A percentile compares a stretch with the other conserved stretches of the same genome.
Conservation (phyloP, 2,888 invertebrate genomes). For the Brenthis daphne region DNA sequence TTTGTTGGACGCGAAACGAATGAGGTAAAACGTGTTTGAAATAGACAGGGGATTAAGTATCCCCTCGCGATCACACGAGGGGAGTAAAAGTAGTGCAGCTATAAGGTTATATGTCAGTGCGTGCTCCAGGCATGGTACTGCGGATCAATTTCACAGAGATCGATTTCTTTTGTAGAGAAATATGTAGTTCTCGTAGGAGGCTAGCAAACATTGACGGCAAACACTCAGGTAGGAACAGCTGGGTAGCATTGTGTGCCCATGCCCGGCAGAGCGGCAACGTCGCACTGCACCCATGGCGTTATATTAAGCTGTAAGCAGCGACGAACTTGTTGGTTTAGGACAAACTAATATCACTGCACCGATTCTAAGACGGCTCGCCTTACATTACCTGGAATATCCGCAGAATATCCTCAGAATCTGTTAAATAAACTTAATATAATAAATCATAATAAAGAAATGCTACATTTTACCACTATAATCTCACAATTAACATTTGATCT, state of each 20-base stretch:
- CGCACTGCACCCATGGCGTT: slow-evolving; percentile 43
- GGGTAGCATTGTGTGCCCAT: slow-evolving; percentile 38
- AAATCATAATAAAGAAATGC: neutral
- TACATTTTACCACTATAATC: no score
- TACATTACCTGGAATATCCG: slow-evolving; percentile 14
- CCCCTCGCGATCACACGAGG: slow-evolving; percentile 62
- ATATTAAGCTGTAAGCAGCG: slow-evolving; percentile 36
- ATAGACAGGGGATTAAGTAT: slow-evolving; percentile 81
- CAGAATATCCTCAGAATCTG: slow-evolving; percentile 21
- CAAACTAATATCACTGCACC: slow-evolving; percentile 38
- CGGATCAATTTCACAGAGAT: slow-evolving; percentile 72
- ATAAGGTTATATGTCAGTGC: slow-evolving; percentile 49
- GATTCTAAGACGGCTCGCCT: slow-evolving; percentile 25
- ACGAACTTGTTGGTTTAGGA: slow-evolving; percentile 38
- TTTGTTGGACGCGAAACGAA: slow-evolving; percentile 77
- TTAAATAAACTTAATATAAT: slow-evolving; percentile 6
- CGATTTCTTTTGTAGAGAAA: slow-evolving; percentile 62
- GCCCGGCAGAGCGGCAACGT: slow-evolving; percentile 64
- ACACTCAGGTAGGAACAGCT: slow-evolving; percentile 73
- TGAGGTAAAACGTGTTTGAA: slow-evolving; percentile 82
- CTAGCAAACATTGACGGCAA: slow-evolving; percentile 47
- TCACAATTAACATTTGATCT: neutral
- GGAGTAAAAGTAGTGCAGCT: slow-evolving; percentile 46
- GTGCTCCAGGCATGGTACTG: slow-evolving; percentile 59
- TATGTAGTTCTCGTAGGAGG: slow-evolving; percentile 37